These are phyloP conservation scores for Strigops habroptila DNA, from an alignment of 2,113 vertebrate species.

Conservation along the genomic window DNA sequence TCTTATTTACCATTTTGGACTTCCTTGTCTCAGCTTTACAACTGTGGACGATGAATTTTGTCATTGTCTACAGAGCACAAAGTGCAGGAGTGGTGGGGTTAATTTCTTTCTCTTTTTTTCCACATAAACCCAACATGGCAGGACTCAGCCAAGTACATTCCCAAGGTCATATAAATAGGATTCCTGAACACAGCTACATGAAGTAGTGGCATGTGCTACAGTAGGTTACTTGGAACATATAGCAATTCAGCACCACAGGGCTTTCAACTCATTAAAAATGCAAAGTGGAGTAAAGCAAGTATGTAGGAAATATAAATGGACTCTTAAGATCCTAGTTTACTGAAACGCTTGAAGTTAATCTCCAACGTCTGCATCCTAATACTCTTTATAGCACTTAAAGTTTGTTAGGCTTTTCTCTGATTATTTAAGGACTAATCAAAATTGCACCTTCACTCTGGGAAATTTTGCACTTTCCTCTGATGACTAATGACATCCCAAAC, in stretches of 20 bases:
- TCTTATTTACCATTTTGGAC: too few species aligned
- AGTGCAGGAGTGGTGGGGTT: not conserved
- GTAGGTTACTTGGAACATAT: not conserved
- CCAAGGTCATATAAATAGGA: not conserved
- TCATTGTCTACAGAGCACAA: not conserved
- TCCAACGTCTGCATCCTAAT: not conserved
- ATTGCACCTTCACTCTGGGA: not conserved
- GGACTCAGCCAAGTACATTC: not conserved
- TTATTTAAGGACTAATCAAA: constrained; percentile 53
- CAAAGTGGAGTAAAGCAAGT: not conserved
- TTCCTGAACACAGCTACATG: not conserved
- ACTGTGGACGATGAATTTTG: not conserved
- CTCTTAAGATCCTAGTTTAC: not conserved
- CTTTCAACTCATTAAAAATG: not conserved
- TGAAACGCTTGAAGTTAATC: not conserved
- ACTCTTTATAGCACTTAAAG: not conserved
- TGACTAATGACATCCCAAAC: constrained; percentile 44
- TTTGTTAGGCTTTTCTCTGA: not conserved
- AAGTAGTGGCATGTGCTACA: not conserved
- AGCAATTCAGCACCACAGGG: not conserved
- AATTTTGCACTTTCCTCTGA: constrained; percentile 12
- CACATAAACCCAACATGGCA: not conserved
- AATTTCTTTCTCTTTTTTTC: not conserved
- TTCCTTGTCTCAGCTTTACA: not conserved
- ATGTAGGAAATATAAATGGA: not conserved